Base-by-base conservation (phyloP, 2,797 vertebrate species). In the Benthosema pterotum region DNA sequence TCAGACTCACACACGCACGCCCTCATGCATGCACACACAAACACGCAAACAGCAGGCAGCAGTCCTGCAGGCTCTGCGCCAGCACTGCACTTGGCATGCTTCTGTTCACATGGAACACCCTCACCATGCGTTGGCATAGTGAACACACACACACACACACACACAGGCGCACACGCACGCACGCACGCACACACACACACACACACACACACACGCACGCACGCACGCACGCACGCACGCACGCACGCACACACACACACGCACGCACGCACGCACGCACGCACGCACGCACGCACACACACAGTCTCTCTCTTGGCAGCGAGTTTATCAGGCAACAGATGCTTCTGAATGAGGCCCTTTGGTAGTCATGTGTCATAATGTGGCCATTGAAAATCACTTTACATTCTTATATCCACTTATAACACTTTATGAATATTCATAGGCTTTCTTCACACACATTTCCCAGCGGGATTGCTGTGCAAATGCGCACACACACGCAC, bases 321-420 rank as follows among this genome's bases (percentile, higher is more conserved):
- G 53, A 28, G 61, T 71, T 14, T 43, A 75, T 85, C 72, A 73
- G 72, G 83, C 79, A 79, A 83, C 85, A 88, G 87, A 89, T 89
- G 83, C 84, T 83, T 83, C 70, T 85, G 78, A 89, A 89, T 84
- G 83, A 83, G 76, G 67, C 80, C 65, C 62, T 79, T 82, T 72
- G 67, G 79, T 38, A 68, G 60, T 66, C 80, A 68, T 83, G 77
- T 84, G 84, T 88, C 83, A 81, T 87, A 79, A 88, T 81, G 82
- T 83, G 72, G 70, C 73, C 68, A 80, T 83, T 84, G 75, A 89
- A 81, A 84, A 86, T 80, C 81, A 78, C 78, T 88, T 81, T 75
- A 63, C 78, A 70, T 76, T 83, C 87, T 84, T 75, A 86, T 82
- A 83, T 80, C 47, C 79, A 80, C 79, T 86, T 82, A 81, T 67